phyloP scores from a whole-genome alignment of 2,113 vertebrate species.

The Hyperopisus bebe region DNA sequence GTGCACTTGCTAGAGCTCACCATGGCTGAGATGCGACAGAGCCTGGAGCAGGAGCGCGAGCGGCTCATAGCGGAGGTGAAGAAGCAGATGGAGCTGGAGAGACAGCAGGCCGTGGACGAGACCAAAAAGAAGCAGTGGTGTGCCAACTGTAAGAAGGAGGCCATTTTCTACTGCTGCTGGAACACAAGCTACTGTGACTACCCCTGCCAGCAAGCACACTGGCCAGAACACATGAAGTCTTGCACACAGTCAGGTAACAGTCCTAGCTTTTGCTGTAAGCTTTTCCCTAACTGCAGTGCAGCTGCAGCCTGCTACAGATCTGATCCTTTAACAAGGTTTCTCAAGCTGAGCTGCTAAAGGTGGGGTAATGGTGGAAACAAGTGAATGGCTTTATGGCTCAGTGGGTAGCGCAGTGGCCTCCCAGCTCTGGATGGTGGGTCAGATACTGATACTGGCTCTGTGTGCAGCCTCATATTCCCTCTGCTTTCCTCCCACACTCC shows the following conservation, averaged over 20 bases:
- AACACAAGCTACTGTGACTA: slow-evolving; percentile 98
- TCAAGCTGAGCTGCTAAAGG: not conserved
- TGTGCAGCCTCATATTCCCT: not conserved
- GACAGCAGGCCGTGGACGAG: slow-evolving; percentile 90
- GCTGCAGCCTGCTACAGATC: not conserved
- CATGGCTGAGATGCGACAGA: slow-evolving; percentile 98
- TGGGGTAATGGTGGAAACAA: not conserved
- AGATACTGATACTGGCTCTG: not conserved
- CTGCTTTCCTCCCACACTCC: not conserved
- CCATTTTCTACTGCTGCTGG: slow-evolving; percentile 98
- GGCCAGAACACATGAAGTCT: slow-evolving; percentile 98
- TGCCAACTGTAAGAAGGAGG: slow-evolving; percentile 93
- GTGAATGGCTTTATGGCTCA: not conserved
- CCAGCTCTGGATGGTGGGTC: not conserved
- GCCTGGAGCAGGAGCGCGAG: slow-evolving; percentile 88
- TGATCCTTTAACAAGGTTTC: not conserved
- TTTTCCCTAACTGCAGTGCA: not conserved
- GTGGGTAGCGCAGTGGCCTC: not conserved
- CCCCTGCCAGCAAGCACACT: slow-evolving; percentile 95
- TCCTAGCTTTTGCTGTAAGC: not conserved
- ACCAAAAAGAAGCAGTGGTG: slow-evolving; percentile 99
- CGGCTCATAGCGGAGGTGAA: slow-evolving; percentile 87
- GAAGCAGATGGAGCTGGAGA: slow-evolving; percentile 88
- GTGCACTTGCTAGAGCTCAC: slow-evolving; percentile 74
- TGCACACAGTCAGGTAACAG: slow-evolving; percentile 91